Conservation (phyloP, 2,888 invertebrate genomes). For the Drosophila demipolita region DNA sequence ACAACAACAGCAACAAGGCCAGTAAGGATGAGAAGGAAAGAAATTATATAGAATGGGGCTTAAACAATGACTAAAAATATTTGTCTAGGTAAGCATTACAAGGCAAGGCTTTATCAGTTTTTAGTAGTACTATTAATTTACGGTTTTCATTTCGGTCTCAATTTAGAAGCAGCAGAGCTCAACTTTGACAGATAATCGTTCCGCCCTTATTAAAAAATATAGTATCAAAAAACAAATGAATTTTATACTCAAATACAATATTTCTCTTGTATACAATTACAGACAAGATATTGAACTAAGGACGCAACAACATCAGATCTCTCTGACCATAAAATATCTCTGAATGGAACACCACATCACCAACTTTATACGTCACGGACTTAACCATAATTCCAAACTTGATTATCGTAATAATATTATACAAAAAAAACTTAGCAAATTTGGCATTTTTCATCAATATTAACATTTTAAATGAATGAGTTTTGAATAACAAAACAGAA, state of each 20-base stretch:
- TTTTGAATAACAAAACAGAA: conserved; percentile 58
- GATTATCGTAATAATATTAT: conserved; percentile 32
- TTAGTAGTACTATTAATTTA: conserved; percentile 58
- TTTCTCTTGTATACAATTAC: conserved; percentile 40
- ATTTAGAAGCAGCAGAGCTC: conserved; percentile 76
- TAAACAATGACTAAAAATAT: conserved; percentile 67
- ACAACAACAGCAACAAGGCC: conserved; percentile 38
- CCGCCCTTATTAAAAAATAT: conserved; percentile 31
- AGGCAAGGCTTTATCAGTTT: conserved; percentile 66
- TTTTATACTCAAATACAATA: conserved; percentile 7
- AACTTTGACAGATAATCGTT: conserved; percentile 65
- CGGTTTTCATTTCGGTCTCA: conserved; percentile 47
- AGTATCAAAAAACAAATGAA: background rate
- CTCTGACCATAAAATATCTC: conserved; percentile 12
- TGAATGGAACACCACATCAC: conserved; percentile 40
- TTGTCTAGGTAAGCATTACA: conserved; percentile 77
- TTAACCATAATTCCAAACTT: conserved; percentile 44
- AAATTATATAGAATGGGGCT: conserved; percentile 58
- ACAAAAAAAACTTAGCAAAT: conserved; percentile 52
- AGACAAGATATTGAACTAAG: conserved; percentile 62
- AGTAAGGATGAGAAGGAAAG: conserved; percentile 37
- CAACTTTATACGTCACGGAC: conserved; percentile 57
- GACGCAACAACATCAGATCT: conserved; percentile 9
- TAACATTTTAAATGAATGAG: conserved; percentile 71
- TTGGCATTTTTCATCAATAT: conserved; percentile 62